These are phyloP conservation scores for Eupithecia exiguata DNA, from an alignment of 2,888 invertebrate genomes.

Conservation along the genomic window DNA sequence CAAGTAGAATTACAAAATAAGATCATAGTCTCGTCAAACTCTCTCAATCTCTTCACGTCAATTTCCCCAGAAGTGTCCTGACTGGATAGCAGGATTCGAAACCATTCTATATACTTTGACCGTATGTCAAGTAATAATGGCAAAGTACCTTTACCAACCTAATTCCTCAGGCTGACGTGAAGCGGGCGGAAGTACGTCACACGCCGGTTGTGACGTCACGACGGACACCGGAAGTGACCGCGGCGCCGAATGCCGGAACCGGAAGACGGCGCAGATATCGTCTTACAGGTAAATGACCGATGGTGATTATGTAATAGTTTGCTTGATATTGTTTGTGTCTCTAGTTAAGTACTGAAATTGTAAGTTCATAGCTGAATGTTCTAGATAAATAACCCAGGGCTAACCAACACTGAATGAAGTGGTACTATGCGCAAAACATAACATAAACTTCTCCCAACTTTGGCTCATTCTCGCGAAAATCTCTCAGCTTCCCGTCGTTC, in stretches of 20 bases:
- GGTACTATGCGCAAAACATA: neutral
- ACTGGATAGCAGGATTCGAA: neutral
- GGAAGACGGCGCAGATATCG: conserved; percentile 71
- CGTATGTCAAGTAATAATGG: neutral
- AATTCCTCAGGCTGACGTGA: conserved; percentile 55
- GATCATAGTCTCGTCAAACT: neutral
- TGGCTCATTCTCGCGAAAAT: neutral
- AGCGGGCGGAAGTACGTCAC: conserved; percentile 75
- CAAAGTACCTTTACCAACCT: conserved; percentile 25
- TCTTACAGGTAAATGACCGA: conserved; percentile 73
- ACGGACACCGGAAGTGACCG: conserved; percentile 73
- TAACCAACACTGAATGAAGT: neutral
- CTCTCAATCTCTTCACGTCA: neutral
- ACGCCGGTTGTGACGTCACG: conserved; percentile 74
- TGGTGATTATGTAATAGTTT: conserved; percentile 43
- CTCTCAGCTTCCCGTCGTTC: conserved; percentile 22
- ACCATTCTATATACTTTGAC: neutral
- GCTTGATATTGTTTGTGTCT: conserved; percentile 16
- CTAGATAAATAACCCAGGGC: neutral
- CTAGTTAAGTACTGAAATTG: neutral
- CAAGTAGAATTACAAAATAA: neutral
- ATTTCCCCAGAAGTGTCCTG: too few relatives aligned
- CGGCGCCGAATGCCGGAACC: conserved; percentile 75
- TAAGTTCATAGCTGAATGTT: neutral
- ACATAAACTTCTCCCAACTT: neutral